Base-by-base conservation (phyloP, 2,113 vertebrate genomes). In the Alaudala cheleensis region DNA sequence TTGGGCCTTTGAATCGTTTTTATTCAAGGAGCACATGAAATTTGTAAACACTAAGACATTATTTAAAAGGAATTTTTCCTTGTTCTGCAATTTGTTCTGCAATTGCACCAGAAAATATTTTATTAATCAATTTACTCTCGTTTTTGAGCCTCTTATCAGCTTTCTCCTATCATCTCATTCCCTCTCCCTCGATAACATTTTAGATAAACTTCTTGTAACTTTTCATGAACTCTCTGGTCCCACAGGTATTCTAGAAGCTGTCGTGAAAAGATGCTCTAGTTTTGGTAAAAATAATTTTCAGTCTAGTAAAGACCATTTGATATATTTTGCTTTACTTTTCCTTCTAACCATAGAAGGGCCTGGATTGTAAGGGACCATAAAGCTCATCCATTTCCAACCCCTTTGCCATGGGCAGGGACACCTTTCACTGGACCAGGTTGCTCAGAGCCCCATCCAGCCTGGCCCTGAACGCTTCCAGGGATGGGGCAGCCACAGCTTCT, bases 301-400 rank as follows among this genome's bases (percentile, higher is more conserved):
- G 5, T 39, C 10, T 58, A 58, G 29, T 83, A 58, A 69, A 77
- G 10, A 11, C 19, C 14, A 8, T 69, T 72, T 79, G 21, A 70
- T 37, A 62, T 13, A 6, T 72, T 77, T 56, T 56, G 25, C 22
- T 74, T 31, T 33, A 34, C 45, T 67, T 93, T 81, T 71, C 19
- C 21, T 61, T 65, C 11, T 49, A 61, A 62, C 25, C 34, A 34
- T 31, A 47, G 45, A 82, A 40, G 6, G 17, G 3, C 1, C 40
- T 67, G 45, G 17, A 14, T 18, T n/a, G 20, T 9, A 76, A 47
- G 4, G 25, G 16, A 23, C 6, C 11, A 15, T 34, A 11, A 60
- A 40, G 2, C 6, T 17, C n/a, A 53, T 11, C 29, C 4, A 10
- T 9, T 26, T 53, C 8, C n/a, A 61, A 3, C 0, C 2, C 6